phyloP scores from a whole-genome alignment of 2,797 vertebrate species.

The Microctenopoma lineatum region DNA sequence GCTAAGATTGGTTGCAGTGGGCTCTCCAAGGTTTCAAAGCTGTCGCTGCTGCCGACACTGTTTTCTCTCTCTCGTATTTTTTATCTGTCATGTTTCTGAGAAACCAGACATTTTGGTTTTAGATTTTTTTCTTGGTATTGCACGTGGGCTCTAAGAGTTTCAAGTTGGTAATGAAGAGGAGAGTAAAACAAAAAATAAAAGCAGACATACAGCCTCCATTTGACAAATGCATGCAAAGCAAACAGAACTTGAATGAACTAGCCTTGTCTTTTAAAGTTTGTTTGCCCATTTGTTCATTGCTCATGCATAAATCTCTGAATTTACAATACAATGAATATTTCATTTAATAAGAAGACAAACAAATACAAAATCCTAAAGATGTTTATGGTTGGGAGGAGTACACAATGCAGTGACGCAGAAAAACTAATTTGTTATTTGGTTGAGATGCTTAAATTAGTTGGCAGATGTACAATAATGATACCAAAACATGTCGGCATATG shows the following conservation, averaged over 20 bases:
- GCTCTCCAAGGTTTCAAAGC: slow-evolving; percentile 69
- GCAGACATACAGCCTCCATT: no score
- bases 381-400: slow-evolving; percentile 13
- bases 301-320: no score
- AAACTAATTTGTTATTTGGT: slow-evolving; percentile 42
- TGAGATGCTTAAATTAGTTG: slow-evolving; percentile 1
- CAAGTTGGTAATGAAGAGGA: slow-evolving; percentile 32
- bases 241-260: no score
- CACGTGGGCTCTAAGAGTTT: slow-evolving; percentile 41
- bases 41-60: slow-evolving; percentile 60
- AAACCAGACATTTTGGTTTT: slow-evolving; percentile 62
- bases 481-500: slow-evolving; percentile 41
- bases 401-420: slow-evolving; percentile 26
- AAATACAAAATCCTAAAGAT: slow-evolving; percentile 38
- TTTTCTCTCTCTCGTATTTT: slow-evolving; percentile 60
- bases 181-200: no score
- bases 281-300: no score
- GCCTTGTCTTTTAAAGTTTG: no score
- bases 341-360: slow-evolving; percentile 29
- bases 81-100: slow-evolving; percentile 72
- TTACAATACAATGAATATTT: slow-evolving; percentile 33
- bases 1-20: slow-evolving; percentile 71
- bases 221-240: no score
- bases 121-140: slow-evolving; percentile 40
- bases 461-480: slow-evolving; percentile 42